Conservation (phyloP, 2,797 vertebrate species). For the Sparidentex hasta region DNA sequence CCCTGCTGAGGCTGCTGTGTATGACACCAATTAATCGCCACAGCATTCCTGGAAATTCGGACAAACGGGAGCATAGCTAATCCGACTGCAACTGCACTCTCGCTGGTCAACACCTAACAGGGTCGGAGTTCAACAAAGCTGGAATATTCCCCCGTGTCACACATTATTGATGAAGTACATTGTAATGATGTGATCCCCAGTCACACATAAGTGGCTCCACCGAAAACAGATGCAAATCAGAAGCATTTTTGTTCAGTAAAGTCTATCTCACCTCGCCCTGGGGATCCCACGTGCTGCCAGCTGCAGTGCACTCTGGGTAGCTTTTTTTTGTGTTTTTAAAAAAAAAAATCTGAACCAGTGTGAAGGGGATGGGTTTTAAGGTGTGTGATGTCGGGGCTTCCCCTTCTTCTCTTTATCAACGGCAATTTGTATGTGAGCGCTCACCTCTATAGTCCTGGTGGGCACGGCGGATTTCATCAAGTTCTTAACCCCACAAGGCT, state of each 20-base stretch:
- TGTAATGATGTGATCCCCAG: neutral
- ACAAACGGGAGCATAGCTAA: constrained; percentile 13
- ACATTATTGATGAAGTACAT: constrained; percentile 18
- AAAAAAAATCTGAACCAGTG: constrained; percentile 25
- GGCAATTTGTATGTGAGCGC: constrained; percentile 84
- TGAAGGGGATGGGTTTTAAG: constrained; percentile 57
- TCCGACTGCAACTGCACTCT: constrained; percentile 5
- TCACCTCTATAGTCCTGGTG: constrained; percentile 75
- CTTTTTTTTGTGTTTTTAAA: constrained; percentile 16
- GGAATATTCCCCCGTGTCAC: constrained; percentile 4
- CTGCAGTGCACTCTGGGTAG: constrained; percentile 60
- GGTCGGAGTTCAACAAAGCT: constrained; percentile 25
- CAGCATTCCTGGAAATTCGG: neutral
- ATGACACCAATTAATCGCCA: constrained; percentile 4
- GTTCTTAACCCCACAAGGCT: constrained; percentile 81
- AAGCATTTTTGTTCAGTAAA: constrained; percentile 15
- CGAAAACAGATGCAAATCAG: constrained; percentile 16
- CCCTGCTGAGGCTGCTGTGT: neutral
- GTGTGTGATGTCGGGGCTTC: constrained; percentile 62
- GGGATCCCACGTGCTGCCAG: constrained; percentile 16
- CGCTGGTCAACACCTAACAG: constrained; percentile 37
- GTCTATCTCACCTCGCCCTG: neutral
- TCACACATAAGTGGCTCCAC: constrained; percentile 5
- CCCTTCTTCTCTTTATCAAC: constrained; percentile 75
- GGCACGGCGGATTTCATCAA: constrained; percentile 81